Percentiles rank a stretch among this genome's conserved stretches.
These are phyloP conservation scores for Ameiurus melas DNA, from an alignment of 2,113 vertebrate genomes.

Conservation along the genomic window DNA sequence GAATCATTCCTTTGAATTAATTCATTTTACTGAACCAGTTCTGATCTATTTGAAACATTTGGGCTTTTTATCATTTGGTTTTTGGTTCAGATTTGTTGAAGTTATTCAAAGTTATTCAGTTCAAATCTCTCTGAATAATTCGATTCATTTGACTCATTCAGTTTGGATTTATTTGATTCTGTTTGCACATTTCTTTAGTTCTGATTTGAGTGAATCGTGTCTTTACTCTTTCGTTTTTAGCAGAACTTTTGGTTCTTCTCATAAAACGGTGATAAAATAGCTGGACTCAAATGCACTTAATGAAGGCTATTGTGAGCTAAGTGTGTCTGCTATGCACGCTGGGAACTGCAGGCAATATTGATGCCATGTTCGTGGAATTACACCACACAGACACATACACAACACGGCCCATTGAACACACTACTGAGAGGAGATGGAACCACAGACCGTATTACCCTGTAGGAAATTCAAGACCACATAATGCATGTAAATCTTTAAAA, in stretches of 20 bases:
- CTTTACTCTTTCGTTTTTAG: background rate
- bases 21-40: background rate
- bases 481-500: background rate
- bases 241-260: background rate
- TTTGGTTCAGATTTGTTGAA: background rate
- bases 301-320: slow-evolving; percentile 30
- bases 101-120: too few relatives aligned
- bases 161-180: background rate
- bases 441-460: too few relatives aligned
- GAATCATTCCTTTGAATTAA: background rate
- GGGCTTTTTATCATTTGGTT: background rate
- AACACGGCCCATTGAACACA: background rate
- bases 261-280: slow-evolving; percentile 9
- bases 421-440: slow-evolving; percentile 11
- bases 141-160: background rate
- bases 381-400: background rate
- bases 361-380: slow-evolving; percentile 36
- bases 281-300: slow-evolving; percentile 32
- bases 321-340: slow-evolving; percentile 11
- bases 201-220: background rate
- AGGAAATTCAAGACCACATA: background rate
- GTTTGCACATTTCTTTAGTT: background rate
- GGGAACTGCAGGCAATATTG: slow-evolving; percentile 31
- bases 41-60: background rate
- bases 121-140: background rate